A percentile compares a stretch with the other conserved stretches of the same genome.
These are phyloP conservation scores for Drosophila rubida DNA, from an alignment of 2,888 invertebrate species.

Conservation along the genomic window DNA sequence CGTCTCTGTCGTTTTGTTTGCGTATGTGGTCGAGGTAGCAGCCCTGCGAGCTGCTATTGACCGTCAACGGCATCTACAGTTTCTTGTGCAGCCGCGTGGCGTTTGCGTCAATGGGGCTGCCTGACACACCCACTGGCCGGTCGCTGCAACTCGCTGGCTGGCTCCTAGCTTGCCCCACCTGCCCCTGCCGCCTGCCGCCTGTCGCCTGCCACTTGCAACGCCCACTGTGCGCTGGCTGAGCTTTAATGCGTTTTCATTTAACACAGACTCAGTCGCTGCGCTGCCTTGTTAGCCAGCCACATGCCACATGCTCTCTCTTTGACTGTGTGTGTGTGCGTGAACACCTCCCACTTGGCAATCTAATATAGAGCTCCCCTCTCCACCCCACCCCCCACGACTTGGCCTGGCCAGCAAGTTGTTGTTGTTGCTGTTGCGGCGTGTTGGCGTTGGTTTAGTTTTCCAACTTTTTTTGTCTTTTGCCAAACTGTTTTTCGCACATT, in stretches of 20 bases:
- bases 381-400: neutral
- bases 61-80: constrained; percentile 27
- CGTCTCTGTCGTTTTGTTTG: too few species aligned
- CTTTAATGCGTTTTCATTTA: constrained; percentile 80
- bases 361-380: constrained; percentile 67
- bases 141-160: too few species aligned
- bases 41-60: constrained; percentile 5
- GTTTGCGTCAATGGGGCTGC: constrained; percentile 49
- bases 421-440: constrained; percentile 27
- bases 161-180: too few species aligned
- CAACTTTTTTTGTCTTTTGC: constrained; percentile 12
- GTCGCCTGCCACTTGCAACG: constrained; percentile 59
- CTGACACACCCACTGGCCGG: constrained; percentile 52
- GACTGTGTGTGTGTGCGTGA: constrained; percentile 54
- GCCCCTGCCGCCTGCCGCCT: constrained; percentile 49
- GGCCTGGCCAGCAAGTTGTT: constrained; percentile 33
- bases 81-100: constrained; percentile 31
- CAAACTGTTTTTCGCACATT: constrained; percentile 67
- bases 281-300: constrained; percentile 60
- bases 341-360: constrained; percentile 82
- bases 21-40: too few species aligned
- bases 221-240: constrained; percentile 68
- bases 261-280: constrained; percentile 54
- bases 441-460: constrained; percentile 36
- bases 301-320: neutral